Evolutionary conservation across 2,888 invertebrate genomes (phyloP), one percentile per base, ranked within the genome.

Genomic region (Cybosia mesomella): DNA sequence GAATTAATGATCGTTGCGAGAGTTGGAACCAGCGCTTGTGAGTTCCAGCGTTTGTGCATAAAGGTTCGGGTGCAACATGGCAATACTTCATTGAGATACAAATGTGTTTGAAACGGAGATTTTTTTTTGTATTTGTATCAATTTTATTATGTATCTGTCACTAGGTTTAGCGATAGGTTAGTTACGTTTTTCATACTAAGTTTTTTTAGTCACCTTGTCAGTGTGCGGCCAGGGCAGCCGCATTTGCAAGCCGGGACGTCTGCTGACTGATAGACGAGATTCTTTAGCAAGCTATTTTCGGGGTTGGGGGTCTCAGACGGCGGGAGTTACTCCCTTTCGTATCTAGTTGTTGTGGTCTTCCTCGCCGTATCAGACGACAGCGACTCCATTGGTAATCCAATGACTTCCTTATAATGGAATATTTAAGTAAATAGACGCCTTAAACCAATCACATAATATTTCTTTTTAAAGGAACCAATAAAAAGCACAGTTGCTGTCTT

Each of bases 1-100:
- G 68, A 74, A 80, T 77, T 76, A 71, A 73, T 77, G 70, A 70
- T 53, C 21, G 36, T 53, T 58, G 58, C 63, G 58, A 58, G 58
- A 43, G 24, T 22, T 59, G 15, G 34, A 34, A 24, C n/a, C 7
- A 36, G 24, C n/a, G n/a, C 18, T 54, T 28, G 22, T 15, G 28
- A n/a, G 0, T 61, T 9, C 34, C 39, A 34, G 28, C 28, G 28
- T 21, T 54, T 34, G 53, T 62, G 21, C 53, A 9, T 18, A n/a
- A n/a, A 61, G 34, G 34, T 22, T 22, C 15, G 34, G 39, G 22
- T 39, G 22, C 1, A 49, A 49, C 32, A 24, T 3, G 59, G 18
- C 22, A 24, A 59, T 59, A 39, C 24, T 24, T 59, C 59, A 62
- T 53, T 3, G 28, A 53, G 28, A 53, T 32, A 53, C 7, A 28